These are phyloP conservation scores for Doris montereyensis DNA, from an alignment of 2,888 invertebrate genomes.

Conservation along the genomic window DNA sequence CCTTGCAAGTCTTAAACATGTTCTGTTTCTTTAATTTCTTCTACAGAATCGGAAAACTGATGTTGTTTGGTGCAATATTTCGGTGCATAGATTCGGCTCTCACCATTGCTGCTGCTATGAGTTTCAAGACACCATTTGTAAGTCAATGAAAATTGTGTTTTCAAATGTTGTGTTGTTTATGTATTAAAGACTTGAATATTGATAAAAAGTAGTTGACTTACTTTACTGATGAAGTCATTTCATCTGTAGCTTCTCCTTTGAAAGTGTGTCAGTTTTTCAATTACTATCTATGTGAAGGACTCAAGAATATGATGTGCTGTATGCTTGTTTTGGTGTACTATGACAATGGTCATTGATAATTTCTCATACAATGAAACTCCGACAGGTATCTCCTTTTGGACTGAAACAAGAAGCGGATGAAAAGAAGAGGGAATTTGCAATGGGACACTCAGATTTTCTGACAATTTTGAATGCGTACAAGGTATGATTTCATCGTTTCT, in stretches of 20 bases:
- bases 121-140: constrained; percentile 76
- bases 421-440: constrained; percentile 72
- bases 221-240: no score
- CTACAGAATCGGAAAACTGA: constrained; percentile 89
- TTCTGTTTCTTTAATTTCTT: not conserved
- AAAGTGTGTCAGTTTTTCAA: not conserved
- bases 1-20: not conserved
- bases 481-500: no score
- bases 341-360: no score
- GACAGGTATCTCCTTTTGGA: constrained; percentile 69
- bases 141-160: no score
- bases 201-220: no score
- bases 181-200: no score
- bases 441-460: constrained; percentile 68
- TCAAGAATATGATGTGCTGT: no score
- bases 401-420: constrained; percentile 65
- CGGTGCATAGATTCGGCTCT: constrained; percentile 91
- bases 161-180: no score
- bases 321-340: no score
- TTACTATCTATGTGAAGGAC: no score
- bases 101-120: constrained; percentile 87
- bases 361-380: no score
- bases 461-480: constrained; percentile 79
- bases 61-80: constrained; percentile 87
- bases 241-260: not conserved